A percentile compares a stretch with the other conserved stretches of the same genome.
Evolutionary conservation across 2,888 invertebrate genomes (phyloP).

Genomic region (Aquatica leii): DNA sequence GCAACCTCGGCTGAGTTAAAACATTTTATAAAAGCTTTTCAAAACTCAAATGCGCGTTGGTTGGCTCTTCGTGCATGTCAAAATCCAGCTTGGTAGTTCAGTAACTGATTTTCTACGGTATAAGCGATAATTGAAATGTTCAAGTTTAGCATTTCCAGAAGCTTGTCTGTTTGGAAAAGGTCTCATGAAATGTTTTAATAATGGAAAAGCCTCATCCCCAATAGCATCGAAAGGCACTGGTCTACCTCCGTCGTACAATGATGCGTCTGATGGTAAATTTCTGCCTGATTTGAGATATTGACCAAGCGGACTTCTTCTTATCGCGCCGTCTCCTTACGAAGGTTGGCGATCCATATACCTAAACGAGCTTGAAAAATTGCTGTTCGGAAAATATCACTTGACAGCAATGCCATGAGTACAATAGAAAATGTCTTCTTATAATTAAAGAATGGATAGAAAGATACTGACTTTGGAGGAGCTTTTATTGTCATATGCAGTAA

Average conservation of each 20-base stretch:
- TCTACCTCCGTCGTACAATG: not conserved
- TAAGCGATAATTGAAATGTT: not conserved
- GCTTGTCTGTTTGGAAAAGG: constrained; percentile 6
- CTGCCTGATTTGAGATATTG: not conserved
- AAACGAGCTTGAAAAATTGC: no score
- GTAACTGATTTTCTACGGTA: not conserved
- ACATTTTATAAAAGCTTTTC: not conserved
- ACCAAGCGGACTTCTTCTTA: constrained; percentile 38
- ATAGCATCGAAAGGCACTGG: not conserved
- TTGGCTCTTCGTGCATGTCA: not conserved
- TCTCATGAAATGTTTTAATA: not conserved
- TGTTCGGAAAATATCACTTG: no score
- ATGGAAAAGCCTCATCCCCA: constrained; percentile 1
- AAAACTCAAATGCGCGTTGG: not conserved
- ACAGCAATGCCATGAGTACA: constrained; percentile 45
- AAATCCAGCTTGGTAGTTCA: not conserved
- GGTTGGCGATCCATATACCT: no score
- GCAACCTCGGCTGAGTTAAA: not conserved
- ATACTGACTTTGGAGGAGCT: constrained; percentile 43
- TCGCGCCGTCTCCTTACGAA: no score
- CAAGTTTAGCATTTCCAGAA: not conserved
- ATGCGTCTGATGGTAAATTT: not conserved
- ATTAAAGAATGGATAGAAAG: constrained; percentile 47
- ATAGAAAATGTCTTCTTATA: constrained; percentile 47
- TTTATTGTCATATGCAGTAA: constrained; percentile 44